Conservation (phyloP, 2,888 invertebrate genomes). For the Pseudanteris insignis region DNA sequence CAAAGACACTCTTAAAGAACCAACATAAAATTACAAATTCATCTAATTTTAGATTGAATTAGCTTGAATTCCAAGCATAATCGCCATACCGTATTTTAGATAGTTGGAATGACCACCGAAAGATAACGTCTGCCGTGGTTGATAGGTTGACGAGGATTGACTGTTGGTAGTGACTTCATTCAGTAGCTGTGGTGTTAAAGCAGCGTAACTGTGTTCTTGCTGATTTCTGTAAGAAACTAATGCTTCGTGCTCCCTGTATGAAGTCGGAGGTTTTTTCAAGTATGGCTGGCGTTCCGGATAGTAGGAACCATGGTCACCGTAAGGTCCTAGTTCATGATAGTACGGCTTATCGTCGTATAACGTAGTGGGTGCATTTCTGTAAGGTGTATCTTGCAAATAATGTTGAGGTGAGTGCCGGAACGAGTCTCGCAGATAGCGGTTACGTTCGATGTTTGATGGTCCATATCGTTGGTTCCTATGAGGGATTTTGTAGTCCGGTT, state of each 20-base stretch:
- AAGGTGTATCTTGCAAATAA: conserved; percentile 16
- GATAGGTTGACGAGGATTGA: conserved; percentile 7
- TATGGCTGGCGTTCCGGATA: conserved; percentile 17
- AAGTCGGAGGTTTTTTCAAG: conserved; percentile 9
- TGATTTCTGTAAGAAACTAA: conserved; percentile 15
- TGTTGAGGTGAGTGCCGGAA: conserved; percentile 10
- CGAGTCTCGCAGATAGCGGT: conserved; percentile 41
- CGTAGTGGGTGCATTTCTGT: conserved; percentile 30
- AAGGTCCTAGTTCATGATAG: conserved; percentile 20
- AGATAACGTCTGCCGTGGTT: conserved; percentile 44
- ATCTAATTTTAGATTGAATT: no score
- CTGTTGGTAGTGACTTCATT: conserved; percentile 8
- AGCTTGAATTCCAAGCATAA: no score
- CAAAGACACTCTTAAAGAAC: no score
- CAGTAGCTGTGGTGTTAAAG: conserved; percentile 11
- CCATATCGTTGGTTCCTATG: conserved; percentile 44
- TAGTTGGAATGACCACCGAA: conserved; percentile 52
- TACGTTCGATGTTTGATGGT: conserved; percentile 41
- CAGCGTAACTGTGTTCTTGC: conserved; percentile 18
- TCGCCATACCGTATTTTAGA: conserved; percentile 54
- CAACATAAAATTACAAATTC: no score
- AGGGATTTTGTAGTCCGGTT: conserved; percentile 47
- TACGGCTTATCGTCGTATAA: conserved; percentile 27
- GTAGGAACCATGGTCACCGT: conserved; percentile 14
- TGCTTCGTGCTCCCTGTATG: conserved; percentile 18